These are phyloP conservation scores for Rattus rattus DNA, from an alignment of 2,113 vertebrate species.

Conservation along the genomic window DNA sequence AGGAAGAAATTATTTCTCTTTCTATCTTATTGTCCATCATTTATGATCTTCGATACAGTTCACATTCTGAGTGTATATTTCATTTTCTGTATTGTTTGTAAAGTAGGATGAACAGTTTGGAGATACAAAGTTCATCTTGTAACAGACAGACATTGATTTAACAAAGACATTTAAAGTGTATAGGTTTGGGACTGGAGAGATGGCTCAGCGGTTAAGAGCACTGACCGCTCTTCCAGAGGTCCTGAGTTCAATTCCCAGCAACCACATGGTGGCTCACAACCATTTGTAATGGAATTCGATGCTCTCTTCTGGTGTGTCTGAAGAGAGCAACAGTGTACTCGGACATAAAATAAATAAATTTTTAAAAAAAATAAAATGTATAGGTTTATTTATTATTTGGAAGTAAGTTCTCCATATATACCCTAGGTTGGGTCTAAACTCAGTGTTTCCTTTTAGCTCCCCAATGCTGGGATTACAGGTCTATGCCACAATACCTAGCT, in stretches of 20 bases:
- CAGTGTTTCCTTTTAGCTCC: neutral
- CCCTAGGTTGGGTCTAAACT: neutral
- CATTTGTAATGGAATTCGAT: no score
- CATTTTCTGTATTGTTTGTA: neutral
- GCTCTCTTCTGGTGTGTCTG: no score
- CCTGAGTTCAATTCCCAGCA: no score
- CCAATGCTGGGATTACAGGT: neutral
- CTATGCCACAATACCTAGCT: neutral
- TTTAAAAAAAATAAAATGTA: neutral
- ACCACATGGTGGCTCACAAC: no score
- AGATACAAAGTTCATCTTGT: slow-evolving; percentile 13
- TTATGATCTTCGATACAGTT: neutral
- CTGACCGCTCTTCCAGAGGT: no score
- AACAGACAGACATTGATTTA: slow-evolving; percentile 49
- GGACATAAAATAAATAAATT: no score
- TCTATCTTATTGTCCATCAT: neutral
- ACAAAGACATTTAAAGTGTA: neutral
- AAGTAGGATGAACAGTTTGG: slow-evolving; percentile 17
- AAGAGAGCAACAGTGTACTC: no score
- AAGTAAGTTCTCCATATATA: neutral
- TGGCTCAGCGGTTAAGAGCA: no score
- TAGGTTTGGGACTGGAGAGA: neutral
- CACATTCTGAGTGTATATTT: accelerated
- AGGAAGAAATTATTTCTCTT: neutral
- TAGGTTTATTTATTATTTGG: neutral